Conservation (phyloP, 2,888 invertebrate genomes). For the Pyralis farinalis region DNA sequence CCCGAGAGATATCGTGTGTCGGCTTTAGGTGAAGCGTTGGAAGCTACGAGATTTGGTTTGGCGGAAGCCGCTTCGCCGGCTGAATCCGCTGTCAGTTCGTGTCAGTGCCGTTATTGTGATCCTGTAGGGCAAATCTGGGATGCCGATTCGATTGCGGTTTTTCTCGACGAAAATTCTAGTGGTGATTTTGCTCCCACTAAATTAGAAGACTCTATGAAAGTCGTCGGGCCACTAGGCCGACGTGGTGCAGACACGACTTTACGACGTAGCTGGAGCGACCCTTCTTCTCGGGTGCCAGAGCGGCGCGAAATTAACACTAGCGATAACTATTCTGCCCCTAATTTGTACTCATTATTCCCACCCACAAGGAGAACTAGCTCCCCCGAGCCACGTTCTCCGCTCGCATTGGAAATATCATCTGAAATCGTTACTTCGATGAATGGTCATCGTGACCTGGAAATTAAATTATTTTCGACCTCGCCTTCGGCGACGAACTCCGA, state of each 20-base stretch:
- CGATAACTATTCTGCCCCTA: conserved; percentile 65
- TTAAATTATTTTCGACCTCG: conserved; percentile 87
- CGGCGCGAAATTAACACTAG: conserved; percentile 52
- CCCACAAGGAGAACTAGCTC: conserved; percentile 61
- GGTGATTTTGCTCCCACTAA: conserved; percentile 73
- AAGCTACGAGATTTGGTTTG: conserved; percentile 69
- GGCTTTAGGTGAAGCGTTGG: conserved; percentile 76
- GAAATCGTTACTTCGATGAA: conserved; percentile 89
- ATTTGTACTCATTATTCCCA: conserved; percentile 72
- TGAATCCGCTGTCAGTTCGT: conserved; percentile 75
- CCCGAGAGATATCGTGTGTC: conserved; percentile 70
- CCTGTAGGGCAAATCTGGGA: conserved; percentile 89
- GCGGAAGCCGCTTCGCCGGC: conserved; percentile 67
- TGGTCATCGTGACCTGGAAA: conserved; percentile 89
- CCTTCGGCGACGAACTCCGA: conserved; percentile 70
- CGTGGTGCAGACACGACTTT: conserved; percentile 66
- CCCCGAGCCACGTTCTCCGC: conserved; percentile 65
- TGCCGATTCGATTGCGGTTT: conserved; percentile 81
- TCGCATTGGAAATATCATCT: conserved; percentile 85
- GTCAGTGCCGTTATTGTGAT: conserved; percentile 89
- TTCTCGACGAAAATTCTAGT: conserved; percentile 71
- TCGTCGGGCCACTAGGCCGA: conserved; percentile 64
- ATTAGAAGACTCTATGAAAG: conserved; percentile 75
- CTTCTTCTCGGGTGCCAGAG: conserved; percentile 72
- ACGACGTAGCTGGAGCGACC: conserved; percentile 84